Conservation (phyloP, 2,888 invertebrate genomes). For the Ophion slaviceki region DNA sequence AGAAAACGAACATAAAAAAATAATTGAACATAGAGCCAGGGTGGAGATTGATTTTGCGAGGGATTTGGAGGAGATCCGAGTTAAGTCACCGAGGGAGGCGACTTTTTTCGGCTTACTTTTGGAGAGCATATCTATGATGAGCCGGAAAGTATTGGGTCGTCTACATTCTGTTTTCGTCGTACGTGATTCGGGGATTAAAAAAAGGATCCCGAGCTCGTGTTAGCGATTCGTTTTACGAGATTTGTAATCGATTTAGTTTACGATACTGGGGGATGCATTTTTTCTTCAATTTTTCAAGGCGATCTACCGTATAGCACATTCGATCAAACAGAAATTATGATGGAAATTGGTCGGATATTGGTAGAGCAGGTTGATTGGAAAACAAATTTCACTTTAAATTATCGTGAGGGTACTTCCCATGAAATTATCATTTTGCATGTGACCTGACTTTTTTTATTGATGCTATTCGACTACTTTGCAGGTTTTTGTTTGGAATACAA, state of each 20-base stretch:
- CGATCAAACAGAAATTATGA: too few species aligned
- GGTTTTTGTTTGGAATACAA: too few species aligned
- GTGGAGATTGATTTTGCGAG: slow-evolving; percentile 13
- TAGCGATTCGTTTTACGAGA: slow-evolving; percentile 22
- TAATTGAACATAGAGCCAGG: slow-evolving; percentile 18
- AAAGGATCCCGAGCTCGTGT: slow-evolving; percentile 18
- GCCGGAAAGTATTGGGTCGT: slow-evolving; percentile 14
- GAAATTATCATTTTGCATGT: too few species aligned
- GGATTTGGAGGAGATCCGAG: slow-evolving; percentile 5
- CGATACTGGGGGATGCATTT: background rate
- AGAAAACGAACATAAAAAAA: background rate
- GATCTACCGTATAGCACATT: background rate
- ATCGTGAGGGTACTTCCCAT: too few species aligned
- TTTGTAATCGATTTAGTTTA: slow-evolving; percentile 35
- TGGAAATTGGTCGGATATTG: too few species aligned
- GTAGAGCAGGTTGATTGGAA: too few species aligned
- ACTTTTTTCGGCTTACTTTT: slow-evolving; percentile 22
- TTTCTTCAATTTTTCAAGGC: slow-evolving; percentile 2
- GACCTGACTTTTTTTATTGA: too few species aligned
- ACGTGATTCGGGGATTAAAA: slow-evolving; percentile 19
- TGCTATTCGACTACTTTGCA: too few species aligned
- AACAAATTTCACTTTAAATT: too few species aligned
- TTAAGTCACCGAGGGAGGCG: slow-evolving; percentile 5
- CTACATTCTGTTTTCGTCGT: background rate
- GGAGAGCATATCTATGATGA: slow-evolving; percentile 14